Base-by-base conservation (phyloP, 1,140 invertebrate species). In the Drosophila malerkotliana region DNA sequence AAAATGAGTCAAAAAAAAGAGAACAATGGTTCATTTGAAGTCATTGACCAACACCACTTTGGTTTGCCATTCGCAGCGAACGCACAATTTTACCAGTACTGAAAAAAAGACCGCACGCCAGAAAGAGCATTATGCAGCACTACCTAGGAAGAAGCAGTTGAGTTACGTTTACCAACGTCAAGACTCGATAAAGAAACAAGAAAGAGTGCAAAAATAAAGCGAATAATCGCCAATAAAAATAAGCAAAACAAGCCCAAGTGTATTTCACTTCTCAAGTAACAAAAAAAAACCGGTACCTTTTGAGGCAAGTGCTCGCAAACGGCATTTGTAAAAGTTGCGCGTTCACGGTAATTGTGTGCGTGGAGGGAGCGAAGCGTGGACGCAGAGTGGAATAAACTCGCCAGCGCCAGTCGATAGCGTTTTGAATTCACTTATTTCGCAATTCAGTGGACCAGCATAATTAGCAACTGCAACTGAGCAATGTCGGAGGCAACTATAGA, bases 331-430 rank as follows among this genome's bases (percentile, higher is more conserved):
- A 87, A 72, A 72, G 78, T 87, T 87, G 83, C 83, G 75, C 79
- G 82, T 82, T 84, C 80, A 83, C 76, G 76, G 72, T 84, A 81
- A 62, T 77, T 81, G 69, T 62, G 83, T 76, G 49, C 44, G 61
- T 55, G 44, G 18, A 47, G 44, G 44, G 44, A 18, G 44, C 7
- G 18, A 18, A 21, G 44, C 15, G 41, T 67, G 48, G 66, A 60
- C 41, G 54, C 52, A 71, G 78, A 62, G 71, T 66, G 66, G 26
- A 44, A 52, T 57, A 51, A 61, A 81, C 78, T 82, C 74, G 74
- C 60, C 67, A 77, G 53, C 62, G 57, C 37, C 47, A 21, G 24
- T 28, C 60, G 47, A 85, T 21, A 79, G 66, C 69, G 48, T 68
- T 80, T 60, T 54, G 54, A 74, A 62, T 52, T 54, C 34, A 74